phyloP scores from a whole-genome alignment of 1,140 invertebrate species.

The Drosophila ohnishii region DNA sequence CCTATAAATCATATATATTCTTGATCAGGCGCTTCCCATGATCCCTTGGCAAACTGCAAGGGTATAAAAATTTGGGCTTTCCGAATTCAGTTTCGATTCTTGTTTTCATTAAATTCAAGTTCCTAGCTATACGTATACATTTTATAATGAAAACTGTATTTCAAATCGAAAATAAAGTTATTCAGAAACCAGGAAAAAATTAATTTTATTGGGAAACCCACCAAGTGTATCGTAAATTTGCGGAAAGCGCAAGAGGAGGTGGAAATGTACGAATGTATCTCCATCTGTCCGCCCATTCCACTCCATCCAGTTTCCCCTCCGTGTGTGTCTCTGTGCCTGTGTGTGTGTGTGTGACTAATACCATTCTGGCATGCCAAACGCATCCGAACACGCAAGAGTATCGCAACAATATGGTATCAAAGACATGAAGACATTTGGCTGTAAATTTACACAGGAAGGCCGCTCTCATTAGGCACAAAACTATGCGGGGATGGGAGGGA shows the following conservation, averaged over 20 bases:
- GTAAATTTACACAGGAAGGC: slow-evolving; percentile 41
- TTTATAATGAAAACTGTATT: background rate
- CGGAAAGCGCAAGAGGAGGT: background rate
- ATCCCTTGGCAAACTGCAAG: no score
- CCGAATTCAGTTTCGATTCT: no score
- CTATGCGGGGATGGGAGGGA: slow-evolving; percentile 12
- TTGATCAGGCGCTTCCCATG: no score
- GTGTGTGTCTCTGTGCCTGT: background rate
- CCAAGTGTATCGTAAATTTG: background rate
- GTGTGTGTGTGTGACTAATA: slow-evolving; percentile 63
- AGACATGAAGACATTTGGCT: slow-evolving; percentile 59
- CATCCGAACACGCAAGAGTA: slow-evolving; percentile 62
- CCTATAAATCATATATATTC: no score
- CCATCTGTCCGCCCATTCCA: slow-evolving; percentile 21
- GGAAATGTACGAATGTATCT: slow-evolving; percentile 26
- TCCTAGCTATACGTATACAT: no score
- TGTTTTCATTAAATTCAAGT: no score
- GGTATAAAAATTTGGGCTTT: no score
- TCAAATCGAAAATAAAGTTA: background rate
- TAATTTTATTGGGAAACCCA: background rate
- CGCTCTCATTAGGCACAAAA: slow-evolving; percentile 64
- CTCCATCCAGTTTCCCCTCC: background rate
- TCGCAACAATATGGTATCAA: slow-evolving; percentile 45
- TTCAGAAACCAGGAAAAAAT: background rate
- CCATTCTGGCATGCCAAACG: slow-evolving; percentile 76